A percentile compares a stretch with the other conserved stretches of the same genome.
Evolutionary conservation across 2,797 vertebrate genomes (phyloP).

Genomic region (Octomys mimax): DNA sequence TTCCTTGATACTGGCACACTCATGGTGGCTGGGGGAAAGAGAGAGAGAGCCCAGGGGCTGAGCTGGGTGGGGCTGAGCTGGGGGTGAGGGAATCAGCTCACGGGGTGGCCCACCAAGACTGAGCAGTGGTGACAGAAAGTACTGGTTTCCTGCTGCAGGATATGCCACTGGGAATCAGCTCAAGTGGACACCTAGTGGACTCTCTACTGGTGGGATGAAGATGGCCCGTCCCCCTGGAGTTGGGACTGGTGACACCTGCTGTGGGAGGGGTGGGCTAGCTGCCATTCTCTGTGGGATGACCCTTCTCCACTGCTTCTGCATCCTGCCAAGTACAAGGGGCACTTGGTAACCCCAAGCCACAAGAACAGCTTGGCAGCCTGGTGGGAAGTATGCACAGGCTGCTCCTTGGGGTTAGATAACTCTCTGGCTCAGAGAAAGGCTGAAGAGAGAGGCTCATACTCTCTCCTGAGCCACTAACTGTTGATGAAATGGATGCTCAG

Average conservation of each 20-base stretch:
- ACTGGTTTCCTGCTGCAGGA: not conserved
- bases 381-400: not conserved
- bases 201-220: not conserved
- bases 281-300: not conserved
- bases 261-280: not conserved
- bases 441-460: not conserved
- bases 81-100: not conserved
- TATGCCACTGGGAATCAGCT: not conserved
- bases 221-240: not conserved
- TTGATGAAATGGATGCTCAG: not conserved
- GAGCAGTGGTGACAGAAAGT: not conserved
- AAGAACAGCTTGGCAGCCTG: not conserved
- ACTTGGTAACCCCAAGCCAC: not conserved
- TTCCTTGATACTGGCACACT: not conserved
- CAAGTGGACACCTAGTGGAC: not conserved
- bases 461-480: not conserved
- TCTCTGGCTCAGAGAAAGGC: accelerated
- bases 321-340: not conserved
- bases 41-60: accelerated
- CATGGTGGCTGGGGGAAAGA: too few species aligned
- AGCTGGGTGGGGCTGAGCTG: not conserved
- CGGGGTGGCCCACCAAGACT: not conserved
- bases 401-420: too few species aligned
- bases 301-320: not conserved
- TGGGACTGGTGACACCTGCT: not conserved